Percentiles rank a stretch among this genome's conserved stretches.
These are phyloP conservation scores for Pagetopsis macropterus DNA, from an alignment of 2,797 vertebrate species.

Conservation along the genomic window DNA sequence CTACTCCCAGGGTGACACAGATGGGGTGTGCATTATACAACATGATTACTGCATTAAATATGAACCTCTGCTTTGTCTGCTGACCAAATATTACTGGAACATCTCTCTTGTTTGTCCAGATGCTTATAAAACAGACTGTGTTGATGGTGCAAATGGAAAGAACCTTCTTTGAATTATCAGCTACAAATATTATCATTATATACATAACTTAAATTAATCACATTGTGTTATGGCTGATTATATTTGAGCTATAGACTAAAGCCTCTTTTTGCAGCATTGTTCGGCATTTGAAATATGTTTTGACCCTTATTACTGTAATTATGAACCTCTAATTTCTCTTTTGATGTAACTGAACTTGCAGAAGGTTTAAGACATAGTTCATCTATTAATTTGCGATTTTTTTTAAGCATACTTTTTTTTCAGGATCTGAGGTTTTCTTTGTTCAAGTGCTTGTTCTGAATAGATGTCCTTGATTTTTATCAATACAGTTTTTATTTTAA, in stretches of 20 bases:
- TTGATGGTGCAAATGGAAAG: not conserved
- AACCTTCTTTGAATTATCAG: not conserved
- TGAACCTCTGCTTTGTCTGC: not conserved
- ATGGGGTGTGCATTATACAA: constrained; percentile 62
- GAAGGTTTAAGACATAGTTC: not conserved
- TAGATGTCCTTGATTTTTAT: not conserved
- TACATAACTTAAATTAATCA: too few relatives aligned
- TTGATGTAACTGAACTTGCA: not conserved
- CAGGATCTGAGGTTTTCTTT: not conserved
- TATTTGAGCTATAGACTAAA: not conserved
- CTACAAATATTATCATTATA: not conserved
- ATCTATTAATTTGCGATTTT: not conserved
- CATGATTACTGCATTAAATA: constrained; percentile 53
- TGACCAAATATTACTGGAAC: not conserved
- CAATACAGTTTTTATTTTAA: not conserved
- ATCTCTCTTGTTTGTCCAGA: constrained; percentile 27
- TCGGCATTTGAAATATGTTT: not conserved
- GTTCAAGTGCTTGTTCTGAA: not conserved
- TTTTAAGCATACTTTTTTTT: not conserved
- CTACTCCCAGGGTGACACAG: constrained; percentile 52
- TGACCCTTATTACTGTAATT: not conserved
- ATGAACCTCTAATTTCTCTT: not conserved
- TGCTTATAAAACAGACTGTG: constrained; percentile 10
- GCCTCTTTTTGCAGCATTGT: not conserved
- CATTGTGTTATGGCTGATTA: not conserved